Base-by-base conservation (phyloP, 2,113 vertebrate genomes). In the Solenodon paradoxus region DNA sequence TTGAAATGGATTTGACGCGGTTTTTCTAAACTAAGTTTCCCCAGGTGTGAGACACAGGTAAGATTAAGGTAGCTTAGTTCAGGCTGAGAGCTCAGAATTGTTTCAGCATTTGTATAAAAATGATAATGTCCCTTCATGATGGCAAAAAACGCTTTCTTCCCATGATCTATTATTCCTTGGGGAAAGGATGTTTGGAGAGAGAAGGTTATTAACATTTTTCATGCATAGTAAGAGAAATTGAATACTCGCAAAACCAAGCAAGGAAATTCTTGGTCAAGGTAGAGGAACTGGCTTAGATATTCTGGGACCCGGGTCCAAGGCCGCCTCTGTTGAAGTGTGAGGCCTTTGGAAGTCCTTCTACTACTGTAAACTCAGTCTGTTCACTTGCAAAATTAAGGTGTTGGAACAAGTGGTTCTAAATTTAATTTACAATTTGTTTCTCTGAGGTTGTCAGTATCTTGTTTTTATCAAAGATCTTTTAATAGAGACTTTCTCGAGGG, bases 141-240 rank as follows among this genome's bases (percentile, higher is more conserved):
- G 53, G 93, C 93, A 97, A 97, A 97, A 97, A 94, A 71, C 68
- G 61, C 57, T 69, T 86, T 95, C 90, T 96, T 91, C 82, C 96
- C 63, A 63, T 82, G 93, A 98, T 97, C 96, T 96, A 88, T 98
- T 97, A 98, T 97, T 96, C 98, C 96, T 92, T 81, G 0, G 97
- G 97, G 97, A 77, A 97, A 98, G 81, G 19, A 94, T 95, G 90
- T 96, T 98, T 97, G 84, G 92, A 97, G 94, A 97, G 88, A 97
- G 95, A 97, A 97, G 84, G 87, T 97, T 97, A 97, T 98, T 98
- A 97, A 92, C 89, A 96, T 96, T 92, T 98, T 97, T 96, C 97
- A 93, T 95, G 96, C 95, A 85, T 61, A 53, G 92, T 90, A 55
- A 98, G 96, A 97, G 80, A 98, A 92, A 92, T 94, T 9, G 38